Evolutionary conservation across 92 coral and sea anemone species (phyloP).

Genomic region (Phenganax marumi): DNA sequence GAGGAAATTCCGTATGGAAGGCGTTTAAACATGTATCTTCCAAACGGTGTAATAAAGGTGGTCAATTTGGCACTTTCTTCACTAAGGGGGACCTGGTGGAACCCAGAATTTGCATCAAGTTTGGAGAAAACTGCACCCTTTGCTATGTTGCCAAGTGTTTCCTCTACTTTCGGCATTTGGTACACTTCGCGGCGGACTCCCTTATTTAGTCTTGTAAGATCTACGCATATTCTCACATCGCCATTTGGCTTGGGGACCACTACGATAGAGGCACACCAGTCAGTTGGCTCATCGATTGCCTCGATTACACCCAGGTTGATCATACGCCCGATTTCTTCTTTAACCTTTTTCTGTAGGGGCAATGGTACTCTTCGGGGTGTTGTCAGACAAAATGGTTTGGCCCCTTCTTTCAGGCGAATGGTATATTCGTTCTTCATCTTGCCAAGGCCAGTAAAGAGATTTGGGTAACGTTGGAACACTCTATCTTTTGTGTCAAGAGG

Average conservation of each 20-base stretch:
- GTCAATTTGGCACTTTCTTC: slow-evolving; percentile 41
- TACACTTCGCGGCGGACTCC: neutral
- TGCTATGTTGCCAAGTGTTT: slow-evolving; percentile 58
- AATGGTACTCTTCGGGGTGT: too few relatives aligned
- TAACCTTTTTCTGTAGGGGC: too few relatives aligned
- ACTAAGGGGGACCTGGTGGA: slow-evolving; percentile 47
- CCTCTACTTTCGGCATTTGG: slow-evolving; percentile 53
- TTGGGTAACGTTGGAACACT: slow-evolving; percentile 46
- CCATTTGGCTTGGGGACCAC: slow-evolving; percentile 52
- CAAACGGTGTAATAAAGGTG: slow-evolving; percentile 42
- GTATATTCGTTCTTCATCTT: slow-evolving; percentile 50
- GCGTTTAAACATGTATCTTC: slow-evolving; percentile 55
- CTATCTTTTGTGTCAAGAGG: slow-evolving; percentile 29
- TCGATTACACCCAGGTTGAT: too few relatives aligned
- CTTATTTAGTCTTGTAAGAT: neutral
- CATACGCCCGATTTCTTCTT: too few relatives aligned
- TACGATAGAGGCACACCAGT: too few relatives aligned
- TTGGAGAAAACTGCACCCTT: slow-evolving; percentile 50
- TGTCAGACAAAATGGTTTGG: too few relatives aligned
- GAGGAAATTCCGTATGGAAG: slow-evolving; percentile 47
- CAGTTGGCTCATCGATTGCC: too few relatives aligned
- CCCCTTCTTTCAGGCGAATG: too few relatives aligned
- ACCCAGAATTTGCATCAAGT: slow-evolving; percentile 67
- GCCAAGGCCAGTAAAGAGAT: slow-evolving; percentile 56
- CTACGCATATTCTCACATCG: slow-evolving; percentile 42